Percentiles rank a stretch among this genome's conserved stretches.
These are phyloP conservation scores for Taeniopygia guttata DNA, from an alignment of 2,797 vertebrate species.

Conservation along the genomic window DNA sequence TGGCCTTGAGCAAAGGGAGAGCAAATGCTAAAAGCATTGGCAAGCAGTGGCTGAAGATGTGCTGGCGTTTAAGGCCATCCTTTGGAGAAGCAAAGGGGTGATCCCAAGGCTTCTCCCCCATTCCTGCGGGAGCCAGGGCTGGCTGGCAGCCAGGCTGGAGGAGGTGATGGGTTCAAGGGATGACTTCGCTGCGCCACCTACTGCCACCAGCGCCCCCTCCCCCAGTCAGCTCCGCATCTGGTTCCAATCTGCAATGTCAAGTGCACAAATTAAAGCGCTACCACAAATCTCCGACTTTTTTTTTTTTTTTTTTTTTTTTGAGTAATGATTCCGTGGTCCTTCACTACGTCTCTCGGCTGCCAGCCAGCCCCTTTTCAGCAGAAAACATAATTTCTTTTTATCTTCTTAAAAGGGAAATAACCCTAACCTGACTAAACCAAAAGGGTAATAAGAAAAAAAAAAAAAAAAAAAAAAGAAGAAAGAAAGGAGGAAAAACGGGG, in stretches of 20 bases:
- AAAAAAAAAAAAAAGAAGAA: not conserved
- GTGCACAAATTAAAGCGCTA: slow-evolving; percentile 69
- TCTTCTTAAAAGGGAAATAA: not conserved
- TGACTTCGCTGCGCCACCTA: slow-evolving; percentile 66
- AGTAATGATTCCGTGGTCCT: not conserved
- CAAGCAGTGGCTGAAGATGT: not conserved
- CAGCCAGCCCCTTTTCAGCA: not conserved
- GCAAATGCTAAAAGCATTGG: not conserved
- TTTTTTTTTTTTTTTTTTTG: not conserved
- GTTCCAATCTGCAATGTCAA: slow-evolving; percentile 74
- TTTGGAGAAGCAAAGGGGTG: slow-evolving; percentile 3
- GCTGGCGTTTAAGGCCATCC: slow-evolving; percentile 19
- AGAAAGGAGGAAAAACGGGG: fast-evolving
- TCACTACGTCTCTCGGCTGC: not conserved
- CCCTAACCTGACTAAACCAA: not conserved
- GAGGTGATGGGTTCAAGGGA: slow-evolving; percentile 39
- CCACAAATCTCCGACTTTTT: slow-evolving; percentile 15
- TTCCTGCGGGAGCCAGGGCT: not conserved
- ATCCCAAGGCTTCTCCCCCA: not conserved
- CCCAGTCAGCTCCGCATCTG: slow-evolving; percentile 52
- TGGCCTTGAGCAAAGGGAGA: not conserved
- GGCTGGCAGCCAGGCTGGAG: slow-evolving; percentile 49
- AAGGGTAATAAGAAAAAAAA: not conserved
- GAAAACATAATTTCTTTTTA: not conserved
- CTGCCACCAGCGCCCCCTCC: slow-evolving; percentile 47